These are phyloP conservation scores for Phymatocera aterrima DNA, from an alignment of 2,888 invertebrate genomes.

Conservation along the genomic window DNA sequence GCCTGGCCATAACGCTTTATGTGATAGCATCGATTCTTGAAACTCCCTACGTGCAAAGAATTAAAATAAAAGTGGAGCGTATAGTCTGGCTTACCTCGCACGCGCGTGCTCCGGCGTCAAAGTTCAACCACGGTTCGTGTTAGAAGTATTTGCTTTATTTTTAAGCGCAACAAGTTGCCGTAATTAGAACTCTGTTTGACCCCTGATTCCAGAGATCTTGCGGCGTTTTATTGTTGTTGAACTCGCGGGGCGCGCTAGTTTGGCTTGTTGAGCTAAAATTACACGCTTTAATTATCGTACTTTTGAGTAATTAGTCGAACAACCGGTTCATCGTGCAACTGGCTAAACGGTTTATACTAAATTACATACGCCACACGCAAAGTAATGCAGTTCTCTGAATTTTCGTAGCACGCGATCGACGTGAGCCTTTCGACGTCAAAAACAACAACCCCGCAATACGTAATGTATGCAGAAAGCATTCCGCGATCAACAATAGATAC, in stretches of 20 bases:
- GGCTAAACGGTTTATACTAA: slow-evolving; percentile 19
- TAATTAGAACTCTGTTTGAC: slow-evolving; percentile 46
- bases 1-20: not conserved
- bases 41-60: slow-evolving; percentile 8
- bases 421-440: not conserved
- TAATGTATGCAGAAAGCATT: not conserved
- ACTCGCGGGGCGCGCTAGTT: slow-evolving; percentile 30
- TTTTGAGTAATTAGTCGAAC: slow-evolving; percentile 39
- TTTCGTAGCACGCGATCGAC: slow-evolving; percentile 25
- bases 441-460: not conserved
- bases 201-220: slow-evolving; percentile 33
- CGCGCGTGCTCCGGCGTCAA: slow-evolving; percentile 18
- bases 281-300: slow-evolving; percentile 32
- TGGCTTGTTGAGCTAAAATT: slow-evolving; percentile 30
- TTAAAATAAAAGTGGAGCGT: not conserved
- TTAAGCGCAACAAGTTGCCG: slow-evolving; percentile 45
- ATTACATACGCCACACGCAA: slow-evolving; percentile 13
- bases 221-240: slow-evolving; percentile 40
- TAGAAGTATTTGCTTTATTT: slow-evolving; percentile 40
- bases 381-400: not conserved
- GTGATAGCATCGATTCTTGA: not conserved
- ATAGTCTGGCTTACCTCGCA: slow-evolving; percentile 9
- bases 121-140: slow-evolving; percentile 35
- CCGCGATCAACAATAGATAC: no score
- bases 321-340: slow-evolving; percentile 32